Conservation (phyloP, 2,113 vertebrate species). For the Cyanocitta stelleri region DNA sequence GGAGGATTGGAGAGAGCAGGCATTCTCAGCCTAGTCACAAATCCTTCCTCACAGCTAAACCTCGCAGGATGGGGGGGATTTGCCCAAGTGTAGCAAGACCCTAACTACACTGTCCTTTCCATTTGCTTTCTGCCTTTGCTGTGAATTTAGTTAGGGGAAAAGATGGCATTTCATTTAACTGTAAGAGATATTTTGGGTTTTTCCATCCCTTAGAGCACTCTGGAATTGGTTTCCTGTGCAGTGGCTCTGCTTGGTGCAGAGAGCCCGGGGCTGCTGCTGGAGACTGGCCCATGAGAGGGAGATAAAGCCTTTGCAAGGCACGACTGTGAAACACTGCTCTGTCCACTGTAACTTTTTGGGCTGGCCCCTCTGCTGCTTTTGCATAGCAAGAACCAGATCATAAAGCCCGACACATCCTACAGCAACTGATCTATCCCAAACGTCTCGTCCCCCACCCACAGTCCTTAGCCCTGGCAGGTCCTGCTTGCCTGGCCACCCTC, state of each 20-base stretch:
- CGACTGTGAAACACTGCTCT: rapidly evolving
- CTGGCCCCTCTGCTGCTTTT: background rate
- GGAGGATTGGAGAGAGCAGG: background rate
- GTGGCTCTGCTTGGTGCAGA: rapidly evolving
- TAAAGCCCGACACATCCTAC: background rate
- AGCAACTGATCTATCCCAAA: background rate
- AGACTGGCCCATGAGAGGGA: background rate
- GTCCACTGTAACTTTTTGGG: background rate
- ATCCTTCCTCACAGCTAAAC: background rate
- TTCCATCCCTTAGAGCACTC: background rate
- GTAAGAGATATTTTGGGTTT: background rate
- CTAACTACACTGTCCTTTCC: background rate
- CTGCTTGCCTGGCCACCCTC: background rate
- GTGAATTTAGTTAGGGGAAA: background rate
- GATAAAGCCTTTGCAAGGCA: background rate
- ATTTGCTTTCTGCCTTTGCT: background rate
- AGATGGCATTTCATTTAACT: background rate
- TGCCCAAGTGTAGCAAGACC: background rate
- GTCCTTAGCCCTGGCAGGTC: rapidly evolving
- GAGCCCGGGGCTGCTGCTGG: background rate
- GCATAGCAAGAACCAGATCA: background rate
- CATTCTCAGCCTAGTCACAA: background rate
- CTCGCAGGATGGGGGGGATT: rapidly evolving
- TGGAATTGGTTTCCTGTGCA: background rate
- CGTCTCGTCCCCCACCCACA: background rate